Evolutionary conservation across 2,797 vertebrate species (phyloP).

Genomic region (Hafferia zeledoni): DNA sequence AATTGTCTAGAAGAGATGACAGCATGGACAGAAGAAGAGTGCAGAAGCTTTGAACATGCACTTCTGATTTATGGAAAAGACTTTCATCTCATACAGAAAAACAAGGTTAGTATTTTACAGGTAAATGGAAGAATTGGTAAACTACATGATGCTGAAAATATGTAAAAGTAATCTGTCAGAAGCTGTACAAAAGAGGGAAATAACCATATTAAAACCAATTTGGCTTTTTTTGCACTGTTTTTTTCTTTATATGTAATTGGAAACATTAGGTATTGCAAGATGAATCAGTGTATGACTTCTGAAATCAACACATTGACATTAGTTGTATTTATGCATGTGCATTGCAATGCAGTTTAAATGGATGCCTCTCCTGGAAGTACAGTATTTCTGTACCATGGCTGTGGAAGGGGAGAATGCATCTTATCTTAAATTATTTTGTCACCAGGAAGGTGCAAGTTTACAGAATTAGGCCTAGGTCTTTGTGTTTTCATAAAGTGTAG

Average conservation of each 20-base stretch:
- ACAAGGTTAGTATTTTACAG: constrained; percentile 84
- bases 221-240: background rate
- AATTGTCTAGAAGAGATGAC: constrained; percentile 85
- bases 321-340: background rate
- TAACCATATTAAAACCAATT: background rate
- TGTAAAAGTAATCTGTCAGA: background rate
- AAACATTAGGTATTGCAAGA: background rate
- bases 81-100: constrained; percentile 98
- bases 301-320: background rate
- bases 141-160: background rate
- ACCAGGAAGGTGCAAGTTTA: background rate
- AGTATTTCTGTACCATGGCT: background rate
- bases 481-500: background rate
- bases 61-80: constrained; percentile 97
- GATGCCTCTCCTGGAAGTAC: background rate
- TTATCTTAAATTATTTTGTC: background rate
- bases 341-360: background rate
- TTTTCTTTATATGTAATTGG: background rate
- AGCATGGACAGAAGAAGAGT: constrained; percentile 97
- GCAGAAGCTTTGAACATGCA: constrained; percentile 95
- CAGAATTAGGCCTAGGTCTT: background rate
- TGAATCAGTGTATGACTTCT: background rate
- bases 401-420: background rate
- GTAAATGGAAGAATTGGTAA: background rate
- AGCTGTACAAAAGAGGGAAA: background rate